Evolutionary conservation across 2,113 vertebrate genomes (phyloP), one percentile per base, ranked within the genome.

Genomic region (Pluvialis apricaria): DNA sequence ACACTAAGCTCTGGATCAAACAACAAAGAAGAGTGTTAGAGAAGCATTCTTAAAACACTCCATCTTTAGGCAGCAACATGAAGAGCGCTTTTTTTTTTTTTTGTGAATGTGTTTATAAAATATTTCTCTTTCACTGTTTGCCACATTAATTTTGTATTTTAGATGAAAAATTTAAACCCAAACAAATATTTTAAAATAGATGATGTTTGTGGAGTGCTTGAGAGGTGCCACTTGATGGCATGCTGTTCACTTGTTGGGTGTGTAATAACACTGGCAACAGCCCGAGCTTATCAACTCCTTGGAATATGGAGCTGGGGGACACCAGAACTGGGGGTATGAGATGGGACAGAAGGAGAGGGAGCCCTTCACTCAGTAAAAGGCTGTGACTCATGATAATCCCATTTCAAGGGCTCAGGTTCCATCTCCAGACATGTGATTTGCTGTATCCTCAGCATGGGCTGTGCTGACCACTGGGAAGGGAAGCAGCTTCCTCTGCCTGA

Each of bases 101-200:
- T 82, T 29, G 64, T 73, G 70, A 83, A 78, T 60, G 14, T 44
- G 10, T 75, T 95, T 89, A 93, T 86, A 88, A 94, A 93, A 78
- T 93, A 93, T 95, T 92, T 89, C 72, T 49, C 58, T 81, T 91
- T 72, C 51, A 62, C 14, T 70, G 42, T 93, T 93, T 96, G 49
- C 38, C 29, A 84, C 65, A 92, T 94, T 80, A 87, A 88, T 96
- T 94, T 94, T 92, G 55, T 65, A 94, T 84, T 93, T 87, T 94
- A 84, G 36, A 95, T 93, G 28, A 95, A 96, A 94, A 84, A 68
- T 81, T 89, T 71, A 94, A 84, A 68, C 5, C 2, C 28, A 64
- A 88, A 82, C 90, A 88, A 88, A 72, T 81, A 90, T 86, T 94
- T 94, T 86, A 86, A 96, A 88, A 82, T 80, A 96, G 88, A 92